These are phyloP conservation scores for Amitus sp. DNA, from an alignment of 2,888 invertebrate species.

Conservation along the genomic window DNA sequence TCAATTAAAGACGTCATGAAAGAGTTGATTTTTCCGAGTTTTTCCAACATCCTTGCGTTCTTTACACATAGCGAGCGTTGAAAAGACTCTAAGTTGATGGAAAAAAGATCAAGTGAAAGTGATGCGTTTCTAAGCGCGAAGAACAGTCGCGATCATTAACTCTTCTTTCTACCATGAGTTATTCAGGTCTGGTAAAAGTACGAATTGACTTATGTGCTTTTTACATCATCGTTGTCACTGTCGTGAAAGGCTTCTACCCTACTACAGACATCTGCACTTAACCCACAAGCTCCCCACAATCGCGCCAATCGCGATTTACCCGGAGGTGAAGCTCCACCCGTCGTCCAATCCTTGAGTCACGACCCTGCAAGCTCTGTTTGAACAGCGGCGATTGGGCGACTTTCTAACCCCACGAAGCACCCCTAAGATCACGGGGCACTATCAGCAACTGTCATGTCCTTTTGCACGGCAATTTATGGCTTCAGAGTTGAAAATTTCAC, in stretches of 20 bases:
- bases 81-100: constrained; percentile 7
- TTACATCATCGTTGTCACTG: constrained; percentile 29
- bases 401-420: constrained; percentile 11
- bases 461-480: constrained; percentile 7
- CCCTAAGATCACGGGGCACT: constrained; percentile 13
- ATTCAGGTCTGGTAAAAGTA: neutral
- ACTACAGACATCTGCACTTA: neutral
- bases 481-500: neutral
- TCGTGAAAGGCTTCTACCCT: constrained; percentile 14
- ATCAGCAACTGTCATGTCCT: constrained; percentile 12
- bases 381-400: constrained; percentile 29
- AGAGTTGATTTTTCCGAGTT: constrained; percentile 15
- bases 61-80: too few species aligned
- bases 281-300: neutral
- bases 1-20: too few species aligned
- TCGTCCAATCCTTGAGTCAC: constrained; percentile 36
- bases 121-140: too few species aligned
- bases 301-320: neutral
- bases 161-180: neutral
- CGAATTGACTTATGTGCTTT: constrained; percentile 23
- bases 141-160: neutral
- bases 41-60: constrained; percentile 16
- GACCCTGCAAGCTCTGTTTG: constrained; percentile 23
- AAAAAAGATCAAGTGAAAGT: neutral
- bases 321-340: constrained; percentile 34